Percentiles rank a stretch among this genome's conserved stretches.
phyloP scores from a whole-genome alignment of 2,888 invertebrate genomes.

The Epirrita christyi region DNA sequence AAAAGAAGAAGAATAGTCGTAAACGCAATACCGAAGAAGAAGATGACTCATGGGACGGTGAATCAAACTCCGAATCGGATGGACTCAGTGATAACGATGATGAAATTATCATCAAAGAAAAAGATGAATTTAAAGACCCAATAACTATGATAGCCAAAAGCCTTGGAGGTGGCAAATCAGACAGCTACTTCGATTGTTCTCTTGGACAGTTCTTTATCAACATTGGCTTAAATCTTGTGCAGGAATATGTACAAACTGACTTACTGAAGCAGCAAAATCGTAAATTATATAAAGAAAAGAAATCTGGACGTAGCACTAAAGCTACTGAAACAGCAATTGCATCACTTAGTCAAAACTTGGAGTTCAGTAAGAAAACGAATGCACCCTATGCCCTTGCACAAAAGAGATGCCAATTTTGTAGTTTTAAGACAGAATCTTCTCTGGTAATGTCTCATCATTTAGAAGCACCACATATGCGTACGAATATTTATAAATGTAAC shows the following conservation, averaged over 20 bases:
- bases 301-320: conserved; percentile 86
- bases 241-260: conserved; percentile 97
- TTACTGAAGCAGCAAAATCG: conserved; percentile 94
- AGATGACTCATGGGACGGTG: conserved; percentile 86
- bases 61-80: conserved; percentile 81
- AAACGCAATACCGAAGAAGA: conserved; percentile 80
- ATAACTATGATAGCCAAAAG: conserved; percentile 70
- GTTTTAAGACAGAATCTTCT: conserved; percentile 95
- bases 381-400: conserved; percentile 91
- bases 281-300: conserved; percentile 90
- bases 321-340: conserved; percentile 93
- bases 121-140: conserved; percentile 81
- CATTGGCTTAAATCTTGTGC: conserved; percentile 96
- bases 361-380: conserved; percentile 94
- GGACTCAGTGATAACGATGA: conserved; percentile 76
- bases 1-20: conserved; percentile 50
- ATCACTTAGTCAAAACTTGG: conserved; percentile 94
- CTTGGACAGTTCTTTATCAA: conserved; percentile 96
- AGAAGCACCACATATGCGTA: conserved; percentile 96
- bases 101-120: conserved; percentile 83
- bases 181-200: conserved; percentile 94
- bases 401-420: conserved; percentile 95
- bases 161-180: conserved; percentile 79
- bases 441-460: conserved; percentile 95
- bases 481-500: conserved; percentile 94